Evolutionary conservation across 1,140 invertebrate species (phyloP).

Genomic region (Magallana gigas): DNA sequence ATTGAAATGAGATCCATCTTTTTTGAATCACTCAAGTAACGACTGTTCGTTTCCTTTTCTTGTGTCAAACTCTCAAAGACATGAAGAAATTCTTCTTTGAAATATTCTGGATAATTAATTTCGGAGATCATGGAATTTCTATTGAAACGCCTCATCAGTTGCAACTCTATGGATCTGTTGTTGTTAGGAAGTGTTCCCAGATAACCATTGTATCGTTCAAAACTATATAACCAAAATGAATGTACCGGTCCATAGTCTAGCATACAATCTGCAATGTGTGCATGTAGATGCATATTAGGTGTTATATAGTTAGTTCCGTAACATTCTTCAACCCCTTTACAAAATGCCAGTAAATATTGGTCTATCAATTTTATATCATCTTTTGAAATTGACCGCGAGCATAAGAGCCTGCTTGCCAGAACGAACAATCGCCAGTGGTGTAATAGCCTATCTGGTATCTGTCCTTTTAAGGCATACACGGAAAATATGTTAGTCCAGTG

Average conservation of each 20-base stretch:
- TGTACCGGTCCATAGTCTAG: conserved; percentile 55
- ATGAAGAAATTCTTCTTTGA: background rate
- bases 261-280: conserved; percentile 48
- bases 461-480: conserved; percentile 45
- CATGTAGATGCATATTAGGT: conserved; percentile 58
- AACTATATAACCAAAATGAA: conserved; percentile 55
- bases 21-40: background rate
- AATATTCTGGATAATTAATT: background rate
- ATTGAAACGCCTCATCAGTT: conserved; percentile 47
- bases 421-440: conserved; percentile 52
- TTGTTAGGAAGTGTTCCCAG: conserved; percentile 52
- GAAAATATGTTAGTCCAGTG: conserved; percentile 57
- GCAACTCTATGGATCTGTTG: conserved; percentile 47
- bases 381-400: background rate
- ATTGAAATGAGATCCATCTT: background rate
- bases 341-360: conserved; percentile 45
- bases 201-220: conserved; percentile 54
- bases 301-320: conserved; percentile 32
- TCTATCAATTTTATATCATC: conserved; percentile 25
- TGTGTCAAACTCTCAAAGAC: background rate
- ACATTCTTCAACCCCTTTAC: conserved; percentile 36
- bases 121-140: conserved; percentile 15
- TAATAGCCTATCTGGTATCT: conserved; percentile 29
- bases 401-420: conserved; percentile 39
- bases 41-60: background rate